Conservation (phyloP, 1,140 invertebrate species). For the Cydia fagiglandana region DNA sequence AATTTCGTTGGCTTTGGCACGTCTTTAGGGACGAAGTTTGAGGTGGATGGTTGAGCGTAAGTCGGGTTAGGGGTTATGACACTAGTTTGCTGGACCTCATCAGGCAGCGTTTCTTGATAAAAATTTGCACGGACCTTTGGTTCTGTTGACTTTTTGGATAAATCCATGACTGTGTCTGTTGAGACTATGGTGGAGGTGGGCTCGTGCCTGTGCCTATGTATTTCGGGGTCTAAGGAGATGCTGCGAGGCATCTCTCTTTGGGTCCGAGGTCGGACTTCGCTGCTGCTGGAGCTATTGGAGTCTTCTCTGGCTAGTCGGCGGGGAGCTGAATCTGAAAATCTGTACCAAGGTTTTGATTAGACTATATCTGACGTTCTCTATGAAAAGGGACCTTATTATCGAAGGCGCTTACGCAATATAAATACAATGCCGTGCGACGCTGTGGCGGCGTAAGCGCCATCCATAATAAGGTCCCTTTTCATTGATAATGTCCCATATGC, state of each 20-base stretch:
- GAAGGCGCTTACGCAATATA: no score
- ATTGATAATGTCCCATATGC: not conserved
- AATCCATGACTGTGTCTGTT: constrained; percentile 57
- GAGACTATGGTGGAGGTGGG: constrained; percentile 46
- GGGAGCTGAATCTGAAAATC: constrained; percentile 59
- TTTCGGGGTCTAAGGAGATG: constrained; percentile 49
- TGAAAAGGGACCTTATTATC: no score
- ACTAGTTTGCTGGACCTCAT: constrained; percentile 58
- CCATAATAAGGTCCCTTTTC: no score
- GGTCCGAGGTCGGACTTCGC: constrained; percentile 50
- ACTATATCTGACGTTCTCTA: not conserved
- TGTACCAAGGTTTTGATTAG: constrained; percentile 35
- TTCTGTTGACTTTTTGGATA: constrained; percentile 53
- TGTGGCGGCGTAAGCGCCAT: no score
- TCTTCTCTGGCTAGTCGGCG: constrained; percentile 61
- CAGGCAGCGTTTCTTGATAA: constrained; percentile 67
- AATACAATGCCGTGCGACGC: no score
- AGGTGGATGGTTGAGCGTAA: constrained; percentile 66
- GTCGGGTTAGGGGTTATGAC: constrained; percentile 68
- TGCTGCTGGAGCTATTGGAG: constrained; percentile 70
- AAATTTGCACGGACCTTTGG: constrained; percentile 64
- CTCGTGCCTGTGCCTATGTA: constrained; percentile 43
- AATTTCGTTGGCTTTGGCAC: constrained; percentile 52
- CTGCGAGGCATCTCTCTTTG: constrained; percentile 44
- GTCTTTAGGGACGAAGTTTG: constrained; percentile 45